phyloP scores from a whole-genome alignment of 1,140 invertebrate species.

The Drosophila tropicalis region DNA sequence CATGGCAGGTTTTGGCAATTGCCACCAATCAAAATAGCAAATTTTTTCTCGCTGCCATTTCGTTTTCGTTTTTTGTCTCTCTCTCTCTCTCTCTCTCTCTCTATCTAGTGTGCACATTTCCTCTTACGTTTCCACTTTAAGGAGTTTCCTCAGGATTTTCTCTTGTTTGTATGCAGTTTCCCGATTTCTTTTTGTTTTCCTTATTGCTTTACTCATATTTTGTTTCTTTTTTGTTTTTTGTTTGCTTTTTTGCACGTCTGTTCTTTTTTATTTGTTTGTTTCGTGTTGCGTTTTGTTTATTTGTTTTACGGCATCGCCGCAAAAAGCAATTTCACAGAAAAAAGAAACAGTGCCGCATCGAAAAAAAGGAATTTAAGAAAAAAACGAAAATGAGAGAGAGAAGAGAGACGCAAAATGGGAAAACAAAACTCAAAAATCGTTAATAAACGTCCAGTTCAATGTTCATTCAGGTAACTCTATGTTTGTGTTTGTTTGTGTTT shows the following conservation, averaged over 20 bases:
- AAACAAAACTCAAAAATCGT: conserved; percentile 40
- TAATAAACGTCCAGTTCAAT: conserved; percentile 54
- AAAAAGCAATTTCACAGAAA: conserved; percentile 52
- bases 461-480: conserved; percentile 20
- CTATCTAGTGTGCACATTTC: conserved; percentile 5
- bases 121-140: conserved; percentile 49
- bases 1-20: conserved; percentile 13
- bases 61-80: background rate
- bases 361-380: background rate
- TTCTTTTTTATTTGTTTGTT: conserved; percentile 20
- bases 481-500: conserved; percentile 14
- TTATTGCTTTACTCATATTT: background rate
- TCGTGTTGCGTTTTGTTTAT: conserved; percentile 64
- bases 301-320: conserved; percentile 47
- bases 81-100: background rate
- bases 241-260: conserved; percentile 14
- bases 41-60: background rate
- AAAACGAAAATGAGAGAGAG: conserved; percentile 1
- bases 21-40: conserved; percentile 12
- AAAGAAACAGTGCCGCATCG: background rate
- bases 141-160: conserved; percentile 4
- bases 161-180: conserved; percentile 24
- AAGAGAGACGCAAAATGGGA: background rate
- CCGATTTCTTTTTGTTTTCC: background rate
- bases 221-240: background rate